phyloP scores from a whole-genome alignment of 2,113 vertebrate genomes.

The Spermophilus dauricus region DNA sequence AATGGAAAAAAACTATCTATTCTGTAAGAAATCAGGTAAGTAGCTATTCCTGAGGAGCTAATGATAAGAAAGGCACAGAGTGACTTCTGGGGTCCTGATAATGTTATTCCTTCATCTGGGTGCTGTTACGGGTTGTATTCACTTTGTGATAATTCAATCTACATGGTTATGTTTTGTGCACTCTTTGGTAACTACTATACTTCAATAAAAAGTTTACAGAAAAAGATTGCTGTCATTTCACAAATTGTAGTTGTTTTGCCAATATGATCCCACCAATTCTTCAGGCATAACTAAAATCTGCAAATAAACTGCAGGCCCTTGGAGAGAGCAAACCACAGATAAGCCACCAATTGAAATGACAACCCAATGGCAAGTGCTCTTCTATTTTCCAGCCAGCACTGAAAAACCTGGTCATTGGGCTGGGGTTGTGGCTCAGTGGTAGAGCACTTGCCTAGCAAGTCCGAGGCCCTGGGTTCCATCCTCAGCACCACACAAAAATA shows the following conservation, averaged over 20 bases:
- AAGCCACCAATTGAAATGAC: background rate
- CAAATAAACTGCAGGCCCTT: background rate
- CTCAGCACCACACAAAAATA: no score
- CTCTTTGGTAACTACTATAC: background rate
- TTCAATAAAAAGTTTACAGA: background rate
- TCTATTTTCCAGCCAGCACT: background rate
- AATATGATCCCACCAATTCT: background rate
- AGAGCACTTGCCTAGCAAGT: no score
- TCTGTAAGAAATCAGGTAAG: background rate
- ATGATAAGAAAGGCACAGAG: background rate
- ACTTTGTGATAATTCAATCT: background rate
- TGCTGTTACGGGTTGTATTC: background rate
- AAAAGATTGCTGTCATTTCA: conserved; percentile 9
- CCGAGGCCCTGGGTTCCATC: no score
- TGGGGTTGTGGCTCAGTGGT: no score
- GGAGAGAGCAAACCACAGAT: background rate
- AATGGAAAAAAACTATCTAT: background rate
- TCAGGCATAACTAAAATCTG: background rate
- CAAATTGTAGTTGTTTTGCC: background rate
- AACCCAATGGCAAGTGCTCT: background rate
- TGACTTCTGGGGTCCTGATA: background rate
- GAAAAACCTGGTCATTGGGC: background rate
- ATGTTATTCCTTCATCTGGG: background rate
- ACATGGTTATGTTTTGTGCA: background rate
- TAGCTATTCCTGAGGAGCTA: background rate